Conservation (phyloP, 2,797 vertebrate genomes). For the Etheostoma nigrum region DNA sequence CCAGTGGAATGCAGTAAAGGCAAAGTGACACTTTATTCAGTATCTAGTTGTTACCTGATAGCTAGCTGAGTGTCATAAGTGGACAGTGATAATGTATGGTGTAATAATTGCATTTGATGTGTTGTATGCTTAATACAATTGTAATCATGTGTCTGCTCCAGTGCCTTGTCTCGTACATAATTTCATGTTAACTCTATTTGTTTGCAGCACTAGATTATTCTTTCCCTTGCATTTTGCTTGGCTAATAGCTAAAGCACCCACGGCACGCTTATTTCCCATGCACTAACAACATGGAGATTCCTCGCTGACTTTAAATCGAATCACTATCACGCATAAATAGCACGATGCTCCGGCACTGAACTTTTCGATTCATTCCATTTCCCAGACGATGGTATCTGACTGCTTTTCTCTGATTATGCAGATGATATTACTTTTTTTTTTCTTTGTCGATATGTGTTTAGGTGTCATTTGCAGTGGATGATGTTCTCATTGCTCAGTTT, state of each 20-base stretch:
- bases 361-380: constrained; percentile 75
- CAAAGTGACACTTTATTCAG: not conserved
- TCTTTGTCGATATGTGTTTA: constrained; percentile 76
- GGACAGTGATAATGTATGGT: constrained; percentile 3
- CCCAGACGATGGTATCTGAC: constrained; percentile 57
- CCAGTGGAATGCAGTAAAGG: not conserved
- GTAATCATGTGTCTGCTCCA: constrained; percentile 17
- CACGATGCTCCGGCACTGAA: constrained; percentile 64
- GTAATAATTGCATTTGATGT: constrained; percentile 25
- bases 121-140: constrained; percentile 15
- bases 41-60: constrained; percentile 2
- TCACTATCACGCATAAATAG: constrained; percentile 66
- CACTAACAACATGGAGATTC: constrained; percentile 67
- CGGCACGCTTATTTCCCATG: constrained; percentile 42
- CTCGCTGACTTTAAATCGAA: constrained; percentile 63
- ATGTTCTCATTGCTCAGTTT: constrained; percentile 83
- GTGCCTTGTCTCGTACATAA: constrained; percentile 7
- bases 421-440: constrained; percentile 77
- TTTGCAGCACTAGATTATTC: constrained; percentile 22
- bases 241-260: constrained; percentile 58
- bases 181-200: constrained; percentile 31
- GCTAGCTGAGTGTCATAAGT: constrained; percentile 9
- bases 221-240: constrained; percentile 36
- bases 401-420: constrained; percentile 76
- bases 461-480: constrained; percentile 78